phyloP scores from a whole-genome alignment of 2,113 vertebrate genomes.

The Meles meles region DNA sequence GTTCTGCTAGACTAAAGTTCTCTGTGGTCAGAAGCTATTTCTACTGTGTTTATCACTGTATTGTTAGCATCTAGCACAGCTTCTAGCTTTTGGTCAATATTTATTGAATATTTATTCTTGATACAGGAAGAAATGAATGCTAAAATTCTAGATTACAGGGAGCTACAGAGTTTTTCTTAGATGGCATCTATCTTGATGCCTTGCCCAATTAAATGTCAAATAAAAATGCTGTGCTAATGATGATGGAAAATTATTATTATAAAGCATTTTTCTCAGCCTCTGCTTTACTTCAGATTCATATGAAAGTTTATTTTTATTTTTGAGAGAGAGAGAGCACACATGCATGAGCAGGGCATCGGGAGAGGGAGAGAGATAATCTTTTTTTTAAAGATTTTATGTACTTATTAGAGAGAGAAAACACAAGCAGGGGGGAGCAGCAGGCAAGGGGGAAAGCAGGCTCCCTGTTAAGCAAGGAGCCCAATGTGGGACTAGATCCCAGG shows the following conservation, averaged over 20 bases:
- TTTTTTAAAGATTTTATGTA: too few relatives aligned
- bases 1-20: background rate
- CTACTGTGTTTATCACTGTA: background rate
- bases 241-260: background rate
- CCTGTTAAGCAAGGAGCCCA: too few relatives aligned
- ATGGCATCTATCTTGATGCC: background rate
- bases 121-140: background rate
- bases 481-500: too few relatives aligned
- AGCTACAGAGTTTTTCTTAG: background rate
- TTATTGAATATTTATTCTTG: background rate
- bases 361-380: background rate
- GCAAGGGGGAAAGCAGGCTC: too few relatives aligned
- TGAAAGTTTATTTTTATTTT: background rate
- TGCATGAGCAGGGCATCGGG: background rate
- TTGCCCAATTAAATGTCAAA: background rate
- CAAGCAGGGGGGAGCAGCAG: too few relatives aligned
- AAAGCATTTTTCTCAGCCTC: background rate
- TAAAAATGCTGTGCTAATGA: background rate
- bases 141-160: background rate
- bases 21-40: background rate
- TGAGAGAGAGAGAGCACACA: background rate
- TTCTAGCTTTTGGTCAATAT: background rate
- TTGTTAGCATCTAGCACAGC: background rate
- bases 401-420: too few relatives aligned
- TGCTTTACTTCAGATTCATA: background rate